Percentiles rank a stretch among this genome's conserved stretches.
Evolutionary conservation across 2,113 vertebrate genomes (phyloP).

Genomic region (Oreochromis spilurus): DNA sequence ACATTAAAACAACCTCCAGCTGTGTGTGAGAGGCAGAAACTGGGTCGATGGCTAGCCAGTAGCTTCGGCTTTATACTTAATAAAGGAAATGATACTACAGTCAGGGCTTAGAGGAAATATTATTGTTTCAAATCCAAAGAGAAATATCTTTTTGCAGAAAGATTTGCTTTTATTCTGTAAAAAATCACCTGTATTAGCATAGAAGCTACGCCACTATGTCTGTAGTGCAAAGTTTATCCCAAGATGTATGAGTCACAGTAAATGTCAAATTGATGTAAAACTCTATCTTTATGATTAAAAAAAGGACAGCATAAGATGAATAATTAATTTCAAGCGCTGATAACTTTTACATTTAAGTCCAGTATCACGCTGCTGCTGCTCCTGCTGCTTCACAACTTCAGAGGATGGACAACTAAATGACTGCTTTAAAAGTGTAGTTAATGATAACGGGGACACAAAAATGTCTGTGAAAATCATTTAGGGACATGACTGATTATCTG

Average conservation of each 20-base stretch:
- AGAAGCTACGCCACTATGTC: not conserved
- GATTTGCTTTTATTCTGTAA: not conserved
- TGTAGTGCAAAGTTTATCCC: not conserved
- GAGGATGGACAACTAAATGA: not conserved
- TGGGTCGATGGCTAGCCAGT: not conserved
- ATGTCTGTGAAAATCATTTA: not conserved
- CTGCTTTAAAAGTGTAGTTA: not conserved
- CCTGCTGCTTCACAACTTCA: not conserved
- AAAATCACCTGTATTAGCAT: not conserved
- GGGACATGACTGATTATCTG: rapidly evolving
- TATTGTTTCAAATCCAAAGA: not conserved
- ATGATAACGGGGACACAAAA: not conserved
- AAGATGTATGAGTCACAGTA: not conserved
- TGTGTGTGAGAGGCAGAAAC: not conserved
- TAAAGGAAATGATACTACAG: not conserved
- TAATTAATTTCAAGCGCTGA: not conserved
- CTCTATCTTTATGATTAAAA: not conserved
- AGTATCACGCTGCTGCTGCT: not conserved
- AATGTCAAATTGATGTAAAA: not conserved
- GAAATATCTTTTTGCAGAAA: not conserved
- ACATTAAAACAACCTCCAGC: not conserved
- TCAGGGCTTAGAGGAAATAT: not conserved
- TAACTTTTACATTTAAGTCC: not conserved
- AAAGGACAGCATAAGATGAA: not conserved
- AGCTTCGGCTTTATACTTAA: not conserved